Base-by-base conservation (phyloP, 1,140 invertebrate genomes). In the Galleria mellonella region DNA sequence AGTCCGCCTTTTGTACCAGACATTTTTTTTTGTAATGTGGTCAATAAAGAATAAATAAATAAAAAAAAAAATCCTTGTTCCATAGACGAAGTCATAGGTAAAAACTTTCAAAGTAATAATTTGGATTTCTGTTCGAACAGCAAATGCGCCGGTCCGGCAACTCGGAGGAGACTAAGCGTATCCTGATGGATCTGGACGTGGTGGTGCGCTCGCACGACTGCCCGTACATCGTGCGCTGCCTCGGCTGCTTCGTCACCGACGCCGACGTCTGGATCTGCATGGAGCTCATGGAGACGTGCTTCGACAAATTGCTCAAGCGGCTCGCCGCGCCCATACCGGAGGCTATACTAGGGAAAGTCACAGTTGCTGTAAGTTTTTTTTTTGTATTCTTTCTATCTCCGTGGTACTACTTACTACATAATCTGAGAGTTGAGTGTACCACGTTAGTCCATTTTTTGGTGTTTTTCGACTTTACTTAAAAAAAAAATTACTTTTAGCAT, bases 61-160 rank as follows among this genome's bases (percentile, higher is more conserved):
- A n/a, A n/a, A n/a, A n/a, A n/a, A n/a, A n/a, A n/a, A n/a, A n/a
- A n/a, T n/a, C n/a, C n/a, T n/a, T n/a, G n/a, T n/a, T n/a, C n/a
- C n/a, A n/a, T n/a, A n/a, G n/a, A n/a, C n/a, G n/a, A n/a, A n/a
- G n/a, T n/a, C n/a, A n/a, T n/a, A n/a, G n/a, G n/a, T n/a, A n/a
- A n/a, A n/a, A n/a, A n/a, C n/a, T n/a, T n/a, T n/a, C n/a, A n/a
- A n/a, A n/a, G n/a, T n/a, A n/a, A n/a, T 43, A 4, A 29, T 42
- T 32, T 49, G 9, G 17, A 46, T 32, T 45, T 38, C 55, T 51
- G 49, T 56, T 33, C 41, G 42, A 57, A 29, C 79, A 97, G 92
- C 97, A 99, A 94, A 99, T 99, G 97, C 90, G 97, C 50, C 90
- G 97, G 31, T 98, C 97, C 7, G 96, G 97, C 9, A 98, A 99